Conservation (phyloP, 2,797 vertebrate species). For the Lithobates sylvaticus region DNA sequence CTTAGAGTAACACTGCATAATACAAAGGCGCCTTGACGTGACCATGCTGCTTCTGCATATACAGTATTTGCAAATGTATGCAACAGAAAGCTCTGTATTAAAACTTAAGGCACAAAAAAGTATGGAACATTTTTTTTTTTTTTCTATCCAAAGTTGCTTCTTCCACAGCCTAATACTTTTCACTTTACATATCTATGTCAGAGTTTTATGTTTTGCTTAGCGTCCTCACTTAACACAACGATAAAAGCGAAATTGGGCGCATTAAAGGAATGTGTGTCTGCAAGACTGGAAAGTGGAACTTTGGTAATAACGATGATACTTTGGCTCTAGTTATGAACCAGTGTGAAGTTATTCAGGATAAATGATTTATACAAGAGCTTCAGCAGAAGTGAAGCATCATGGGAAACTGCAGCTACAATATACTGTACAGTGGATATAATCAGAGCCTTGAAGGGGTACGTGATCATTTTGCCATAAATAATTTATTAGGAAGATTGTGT, state of each 20-base stretch:
- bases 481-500: conserved; percentile 1
- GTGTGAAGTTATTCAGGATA: neutral
- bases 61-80: too few species aligned
- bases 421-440: conserved; percentile 23
- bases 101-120: too few species aligned
- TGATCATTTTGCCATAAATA: conserved; percentile 40
- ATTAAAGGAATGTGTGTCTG: neutral
- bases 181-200: neutral
- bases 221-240: neutral
- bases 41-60: too few species aligned
- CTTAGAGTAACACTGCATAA: too few species aligned
- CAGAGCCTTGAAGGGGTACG: conserved; percentile 10
- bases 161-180: too few species aligned
- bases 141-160: too few species aligned
- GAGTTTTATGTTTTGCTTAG: neutral
- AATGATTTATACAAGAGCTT: conserved; percentile 28
- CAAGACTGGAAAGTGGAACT: neutral
- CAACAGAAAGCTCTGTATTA: too few species aligned
- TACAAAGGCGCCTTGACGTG: too few species aligned
- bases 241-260: neutral
- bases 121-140: too few species aligned
- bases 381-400: conserved; percentile 9
- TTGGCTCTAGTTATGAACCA: conserved; percentile 14
- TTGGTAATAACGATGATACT: conserved; percentile 24
- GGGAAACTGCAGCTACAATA: conserved; percentile 3